Conservation (phyloP, 2,113 vertebrate genomes). For the Pitta sordida region DNA sequence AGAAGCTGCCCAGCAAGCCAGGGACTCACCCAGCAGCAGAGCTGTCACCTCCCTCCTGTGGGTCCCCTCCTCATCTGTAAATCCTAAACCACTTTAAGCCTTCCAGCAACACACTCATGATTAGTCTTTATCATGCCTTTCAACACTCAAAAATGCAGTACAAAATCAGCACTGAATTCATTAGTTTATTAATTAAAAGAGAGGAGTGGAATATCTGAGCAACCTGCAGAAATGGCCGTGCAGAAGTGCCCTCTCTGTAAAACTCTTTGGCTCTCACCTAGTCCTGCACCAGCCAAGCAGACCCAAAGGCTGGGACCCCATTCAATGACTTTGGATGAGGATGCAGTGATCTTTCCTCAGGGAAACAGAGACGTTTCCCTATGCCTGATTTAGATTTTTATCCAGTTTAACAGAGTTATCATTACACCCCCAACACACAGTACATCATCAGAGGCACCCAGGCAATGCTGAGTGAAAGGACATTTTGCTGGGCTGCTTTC, state of each 20-base stretch:
- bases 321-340: neutral
- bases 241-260: neutral
- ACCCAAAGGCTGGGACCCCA: neutral
- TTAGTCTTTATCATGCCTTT: neutral
- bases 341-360: neutral
- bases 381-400: neutral
- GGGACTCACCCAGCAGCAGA: accelerated
- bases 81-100: neutral
- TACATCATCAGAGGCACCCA: accelerated
- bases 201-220: neutral
- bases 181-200: slow-evolving; percentile 23
- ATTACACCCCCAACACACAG: neutral
- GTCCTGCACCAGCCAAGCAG: neutral
- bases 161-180: slow-evolving; percentile 6
- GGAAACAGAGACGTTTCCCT: neutral
- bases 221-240: neutral
- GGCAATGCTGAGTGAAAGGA: neutral
- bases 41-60: accelerated
- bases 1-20: neutral
- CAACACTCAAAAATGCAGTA: neutral
- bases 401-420: neutral
- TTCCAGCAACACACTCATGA: neutral
- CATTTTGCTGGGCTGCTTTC: neutral
- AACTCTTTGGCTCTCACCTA: neutral
- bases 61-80: neutral